A percentile compares a stretch with the other conserved stretches of the same genome.
Conservation (phyloP, 2,113 vertebrate species). For the Perca schrenkii region DNA sequence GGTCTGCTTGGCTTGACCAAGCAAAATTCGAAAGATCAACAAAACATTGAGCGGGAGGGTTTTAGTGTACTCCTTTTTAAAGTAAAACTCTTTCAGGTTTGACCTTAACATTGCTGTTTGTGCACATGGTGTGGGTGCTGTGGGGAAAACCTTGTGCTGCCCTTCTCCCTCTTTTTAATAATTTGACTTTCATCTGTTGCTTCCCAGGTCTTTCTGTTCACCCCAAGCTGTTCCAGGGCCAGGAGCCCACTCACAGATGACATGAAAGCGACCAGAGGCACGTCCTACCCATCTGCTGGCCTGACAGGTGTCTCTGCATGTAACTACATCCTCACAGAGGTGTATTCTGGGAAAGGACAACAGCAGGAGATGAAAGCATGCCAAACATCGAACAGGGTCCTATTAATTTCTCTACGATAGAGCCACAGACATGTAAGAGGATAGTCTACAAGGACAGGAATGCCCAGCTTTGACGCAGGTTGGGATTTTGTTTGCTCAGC, state of each 20-base stretch:
- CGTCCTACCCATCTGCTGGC: slow-evolving; percentile 63
- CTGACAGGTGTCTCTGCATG: slow-evolving; percentile 82
- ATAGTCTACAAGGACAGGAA: slow-evolving; percentile 69
- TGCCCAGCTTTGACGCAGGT: slow-evolving; percentile 79
- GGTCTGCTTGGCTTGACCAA: slow-evolving; percentile 21
- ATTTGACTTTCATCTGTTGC: slow-evolving; percentile 25
- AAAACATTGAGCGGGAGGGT: neutral
- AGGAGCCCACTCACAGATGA: slow-evolving; percentile 80
- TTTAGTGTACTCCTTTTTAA: slow-evolving; percentile 5
- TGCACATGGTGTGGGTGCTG: neutral
- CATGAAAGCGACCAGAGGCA: slow-evolving; percentile 57
- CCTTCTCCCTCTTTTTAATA: slow-evolving; percentile 3
- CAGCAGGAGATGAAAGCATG: slow-evolving; percentile 63
- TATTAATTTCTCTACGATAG: slow-evolving; percentile 68
- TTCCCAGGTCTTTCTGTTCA: slow-evolving; percentile 78
- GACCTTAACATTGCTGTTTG: slow-evolving; percentile 16
- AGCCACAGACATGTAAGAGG: slow-evolving; percentile 70
- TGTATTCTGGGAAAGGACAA: slow-evolving; percentile 73
- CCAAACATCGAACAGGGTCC: slow-evolving; percentile 66
- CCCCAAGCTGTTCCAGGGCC: slow-evolving; percentile 74
- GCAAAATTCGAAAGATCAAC: slow-evolving; percentile 29
- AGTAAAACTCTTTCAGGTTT: slow-evolving; percentile 24
- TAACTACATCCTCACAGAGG: slow-evolving; percentile 68
- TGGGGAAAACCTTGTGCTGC: neutral
- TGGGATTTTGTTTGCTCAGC: slow-evolving; percentile 74